Evolutionary conservation across 2,113 vertebrate genomes (phyloP).

Genomic region (Neodontobutis hainanensis): DNA sequence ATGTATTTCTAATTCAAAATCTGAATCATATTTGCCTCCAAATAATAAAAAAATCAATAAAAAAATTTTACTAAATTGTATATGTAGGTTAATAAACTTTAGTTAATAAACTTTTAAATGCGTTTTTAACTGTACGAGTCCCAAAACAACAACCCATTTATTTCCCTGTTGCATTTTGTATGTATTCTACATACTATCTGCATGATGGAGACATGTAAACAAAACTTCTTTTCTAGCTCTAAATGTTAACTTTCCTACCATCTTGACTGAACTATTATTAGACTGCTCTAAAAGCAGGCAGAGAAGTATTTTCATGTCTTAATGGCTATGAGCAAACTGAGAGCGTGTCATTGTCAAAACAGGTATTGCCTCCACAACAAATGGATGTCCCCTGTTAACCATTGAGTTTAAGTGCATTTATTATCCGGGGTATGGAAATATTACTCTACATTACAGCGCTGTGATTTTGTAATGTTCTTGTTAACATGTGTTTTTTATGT

Average conservation of each 20-base stretch:
- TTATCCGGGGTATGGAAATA: neutral
- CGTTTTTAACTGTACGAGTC: no score
- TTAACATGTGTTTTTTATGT: no score
- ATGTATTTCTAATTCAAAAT: no score
- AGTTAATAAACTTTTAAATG: no score
- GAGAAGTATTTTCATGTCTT: neutral
- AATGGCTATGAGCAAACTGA: neutral
- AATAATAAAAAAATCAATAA: no score
- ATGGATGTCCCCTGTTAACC: neutral
- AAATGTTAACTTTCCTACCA: neutral
- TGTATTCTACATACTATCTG: conserved; percentile 4
- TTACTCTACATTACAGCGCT: no score
- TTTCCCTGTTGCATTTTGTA: conserved; percentile 5
- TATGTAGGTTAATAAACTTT: no score
- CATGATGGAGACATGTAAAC: conserved; percentile 3
- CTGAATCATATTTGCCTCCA: no score
- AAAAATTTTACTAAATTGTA: no score
- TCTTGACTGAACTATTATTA: conserved; percentile 4
- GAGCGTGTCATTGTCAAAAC: neutral
- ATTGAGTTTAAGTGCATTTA: neutral
- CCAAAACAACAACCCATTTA: conserved; percentile 21
- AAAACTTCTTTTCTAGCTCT: conserved; percentile 15
- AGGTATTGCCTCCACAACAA: neutral
- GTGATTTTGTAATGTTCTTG: neutral
- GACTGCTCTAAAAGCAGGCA: conserved; percentile 14